A percentile compares a stretch with the other conserved stretches of the same genome.
These are phyloP conservation scores for Synergus laeviventris DNA, from an alignment of 2,888 invertebrate genomes.

Conservation along the genomic window DNA sequence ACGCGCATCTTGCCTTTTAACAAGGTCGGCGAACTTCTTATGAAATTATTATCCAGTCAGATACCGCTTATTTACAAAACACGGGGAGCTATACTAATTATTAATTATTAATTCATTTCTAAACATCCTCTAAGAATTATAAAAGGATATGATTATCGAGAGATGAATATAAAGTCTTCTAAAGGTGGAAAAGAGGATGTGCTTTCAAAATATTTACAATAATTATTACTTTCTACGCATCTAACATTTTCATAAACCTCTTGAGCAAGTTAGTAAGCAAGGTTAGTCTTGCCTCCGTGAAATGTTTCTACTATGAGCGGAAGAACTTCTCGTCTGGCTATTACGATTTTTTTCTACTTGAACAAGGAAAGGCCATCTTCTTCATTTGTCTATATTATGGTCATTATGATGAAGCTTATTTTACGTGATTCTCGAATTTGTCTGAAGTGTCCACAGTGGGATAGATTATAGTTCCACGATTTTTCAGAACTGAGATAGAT, in stretches of 20 bases:
- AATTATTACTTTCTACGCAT: not conserved
- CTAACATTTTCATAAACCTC: not conserved
- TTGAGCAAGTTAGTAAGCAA: not conserved
- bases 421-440: not conserved
- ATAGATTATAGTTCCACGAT: too few relatives aligned
- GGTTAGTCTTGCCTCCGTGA: not conserved
- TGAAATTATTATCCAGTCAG: conserved; percentile 5
- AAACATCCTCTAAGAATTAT: not conserved
- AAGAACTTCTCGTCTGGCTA: conserved; percentile 20
- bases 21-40: conserved; percentile 6
- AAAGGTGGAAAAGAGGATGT: too few relatives aligned
- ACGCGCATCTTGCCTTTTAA: not conserved
- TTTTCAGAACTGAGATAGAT: too few relatives aligned
- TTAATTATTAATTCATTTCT: not conserved
- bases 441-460: not conserved
- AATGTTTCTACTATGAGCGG: conserved; percentile 18
- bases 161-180: not conserved
- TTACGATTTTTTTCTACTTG: conserved; percentile 11
- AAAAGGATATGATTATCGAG: not conserved
- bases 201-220: not conserved
- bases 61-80: not conserved
- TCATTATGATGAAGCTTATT: not conserved
- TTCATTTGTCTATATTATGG: not conserved
- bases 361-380: conserved; percentile 12
- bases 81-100: not conserved